Evolutionary conservation across 2,888 invertebrate species (phyloP), one percentile per base, ranked within the genome.

Genomic region (Andrena fulva): DNA sequence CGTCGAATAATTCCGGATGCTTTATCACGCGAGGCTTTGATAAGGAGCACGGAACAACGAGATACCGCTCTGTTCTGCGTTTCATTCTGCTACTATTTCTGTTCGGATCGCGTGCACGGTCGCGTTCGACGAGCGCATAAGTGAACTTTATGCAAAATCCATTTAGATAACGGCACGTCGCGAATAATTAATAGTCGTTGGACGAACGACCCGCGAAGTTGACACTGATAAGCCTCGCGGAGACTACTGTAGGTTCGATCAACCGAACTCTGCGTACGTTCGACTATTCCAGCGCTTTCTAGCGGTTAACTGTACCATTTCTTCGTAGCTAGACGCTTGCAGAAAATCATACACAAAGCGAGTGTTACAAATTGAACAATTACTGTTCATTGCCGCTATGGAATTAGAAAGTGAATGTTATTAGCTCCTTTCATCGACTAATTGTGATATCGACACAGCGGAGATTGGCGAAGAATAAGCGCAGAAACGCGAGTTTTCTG

Each of bases 1-100:
- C 82, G 77, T 71, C 80, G 75, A 81, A 72, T 62, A 86, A 86
- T 85, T 88, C 89, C 87, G 88, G 84, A 88, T 86, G 88, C 77
- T 82, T 87, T 89, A 88, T 88, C 88, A 80, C 72, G 69, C 76
- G 76, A 64, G 42, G 56, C 52, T 16, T 48, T 69, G 88, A 88
- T 88, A 88, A 88, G 76, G 48, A 73, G 73, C 59, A 72, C 50
- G 72, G 63, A 80, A 79, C 73, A 74, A 72, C 81, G 78, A 87
- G 88, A 88, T 89, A 88, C 68, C 50, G 77, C 8, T 50, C 56
- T 54, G 48, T 73, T 81, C 82, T 83, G 73, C 77, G 69, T 72
- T 60, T 72, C 59, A 73, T 83, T 81, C 73, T 70, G 66, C 69
- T 33, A 72, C 77, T 77, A 72, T 81, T 83, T 77, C 77, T 77